Percentiles rank a stretch among this genome's conserved stretches.
Conservation (phyloP, 1,140 invertebrate genomes). For the Carcinoscorpius rotundicauda region DNA sequence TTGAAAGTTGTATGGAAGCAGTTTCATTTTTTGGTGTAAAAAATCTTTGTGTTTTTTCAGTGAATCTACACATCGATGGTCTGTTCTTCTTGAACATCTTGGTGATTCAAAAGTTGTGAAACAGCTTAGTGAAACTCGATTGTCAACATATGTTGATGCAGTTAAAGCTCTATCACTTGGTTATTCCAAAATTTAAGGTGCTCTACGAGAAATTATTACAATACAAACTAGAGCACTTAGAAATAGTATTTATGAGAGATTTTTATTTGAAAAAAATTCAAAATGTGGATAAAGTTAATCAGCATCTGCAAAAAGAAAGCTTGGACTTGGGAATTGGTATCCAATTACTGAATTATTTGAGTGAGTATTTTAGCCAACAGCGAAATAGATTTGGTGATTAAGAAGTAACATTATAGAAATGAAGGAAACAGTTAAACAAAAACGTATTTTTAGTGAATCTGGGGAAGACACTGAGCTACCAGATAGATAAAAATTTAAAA, state of each 20-base stretch:
- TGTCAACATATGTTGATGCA: not conserved
- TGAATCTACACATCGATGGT: not conserved
- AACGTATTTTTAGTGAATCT: not conserved
- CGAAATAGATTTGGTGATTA: not conserved
- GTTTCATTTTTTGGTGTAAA: slow-evolving; percentile 2
- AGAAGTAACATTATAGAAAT: not conserved
- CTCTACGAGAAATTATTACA: not conserved
- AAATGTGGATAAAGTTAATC: not conserved
- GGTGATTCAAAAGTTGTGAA: not conserved
- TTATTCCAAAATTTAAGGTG: not conserved
- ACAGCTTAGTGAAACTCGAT: not conserved
- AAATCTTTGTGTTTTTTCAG: slow-evolving; percentile 3
- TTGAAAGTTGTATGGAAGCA: slow-evolving; percentile 11
- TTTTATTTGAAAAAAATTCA: not conserved
- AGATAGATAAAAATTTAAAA: not conserved
- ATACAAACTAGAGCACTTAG: not conserved
- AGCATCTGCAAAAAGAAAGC: not conserved
- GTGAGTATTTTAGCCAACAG: not conserved
- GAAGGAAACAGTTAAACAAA: not conserved
- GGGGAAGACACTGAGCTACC: not conserved
- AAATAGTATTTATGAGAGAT: not conserved
- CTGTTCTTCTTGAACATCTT: not conserved
- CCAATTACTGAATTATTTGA: not conserved
- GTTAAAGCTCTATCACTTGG: not conserved
- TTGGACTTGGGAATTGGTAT: not conserved